phyloP scores from a whole-genome alignment of 1,140 invertebrate species.

The Drosophila orosa region DNA sequence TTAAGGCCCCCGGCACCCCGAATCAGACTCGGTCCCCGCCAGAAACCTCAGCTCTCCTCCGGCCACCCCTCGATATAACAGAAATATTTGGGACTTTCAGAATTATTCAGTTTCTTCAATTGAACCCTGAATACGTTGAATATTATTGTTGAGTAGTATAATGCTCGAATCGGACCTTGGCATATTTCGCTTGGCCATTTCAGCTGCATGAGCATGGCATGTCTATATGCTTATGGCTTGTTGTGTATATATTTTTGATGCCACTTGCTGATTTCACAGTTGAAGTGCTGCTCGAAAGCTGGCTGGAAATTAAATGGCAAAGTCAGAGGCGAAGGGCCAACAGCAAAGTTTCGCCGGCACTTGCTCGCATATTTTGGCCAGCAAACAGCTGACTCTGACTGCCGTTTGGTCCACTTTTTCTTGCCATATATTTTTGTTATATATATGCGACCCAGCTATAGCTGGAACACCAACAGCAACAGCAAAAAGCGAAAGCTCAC shows the following conservation, averaged over 20 bases:
- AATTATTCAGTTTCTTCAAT: conserved; percentile 47
- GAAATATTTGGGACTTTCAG: conserved; percentile 32
- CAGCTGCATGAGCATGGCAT: conserved; percentile 46
- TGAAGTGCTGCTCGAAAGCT: conserved; percentile 73
- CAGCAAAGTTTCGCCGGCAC: conserved; percentile 40
- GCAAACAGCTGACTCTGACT: conserved; percentile 60
- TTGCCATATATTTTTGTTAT: conserved; percentile 56
- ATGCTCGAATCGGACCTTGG: conserved; percentile 31
- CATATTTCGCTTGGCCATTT: conserved; percentile 35
- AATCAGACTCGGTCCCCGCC: no score
- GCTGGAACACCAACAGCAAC: conserved; percentile 30
- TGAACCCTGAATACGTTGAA: conserved; percentile 33
- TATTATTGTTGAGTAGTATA: conserved; percentile 22
- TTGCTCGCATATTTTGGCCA: conserved; percentile 62
- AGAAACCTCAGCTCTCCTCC: neutral
- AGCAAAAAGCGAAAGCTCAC: conserved; percentile 78
- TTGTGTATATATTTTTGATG: conserved; percentile 49
- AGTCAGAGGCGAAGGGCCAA: conserved; percentile 47
- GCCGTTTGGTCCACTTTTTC: conserved; percentile 72
- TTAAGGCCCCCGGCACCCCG: conserved; percentile 56
- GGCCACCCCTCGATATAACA: conserved; percentile 15
- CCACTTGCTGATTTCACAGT: conserved; percentile 74
- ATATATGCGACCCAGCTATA: conserved; percentile 41
- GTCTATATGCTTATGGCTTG: conserved; percentile 28
- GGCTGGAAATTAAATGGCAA: conserved; percentile 73